phyloP scores from a whole-genome alignment of 2,888 invertebrate species.

The Acronicta alni region DNA sequence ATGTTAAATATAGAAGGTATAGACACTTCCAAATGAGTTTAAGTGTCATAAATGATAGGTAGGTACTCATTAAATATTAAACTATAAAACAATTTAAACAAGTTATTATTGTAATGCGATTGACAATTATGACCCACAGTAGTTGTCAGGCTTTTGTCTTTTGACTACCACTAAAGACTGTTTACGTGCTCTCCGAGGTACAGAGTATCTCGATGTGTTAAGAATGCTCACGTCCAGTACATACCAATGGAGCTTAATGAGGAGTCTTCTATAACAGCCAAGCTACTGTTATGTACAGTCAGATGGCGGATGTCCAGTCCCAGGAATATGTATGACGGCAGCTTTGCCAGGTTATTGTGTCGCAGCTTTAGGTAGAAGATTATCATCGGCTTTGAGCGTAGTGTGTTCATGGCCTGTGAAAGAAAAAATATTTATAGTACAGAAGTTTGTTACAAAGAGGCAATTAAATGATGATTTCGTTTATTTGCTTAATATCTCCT shows the following conservation, averaged over 20 bases:
- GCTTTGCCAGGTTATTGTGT: slow-evolving; percentile 95
- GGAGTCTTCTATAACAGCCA: slow-evolving; percentile 95
- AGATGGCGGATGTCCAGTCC: slow-evolving; percentile 96
- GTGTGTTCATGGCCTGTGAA: slow-evolving; percentile 92
- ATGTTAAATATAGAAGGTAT: too few species aligned
- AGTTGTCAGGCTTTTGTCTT: too few species aligned
- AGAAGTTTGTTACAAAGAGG: background rate
- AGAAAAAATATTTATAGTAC: background rate
- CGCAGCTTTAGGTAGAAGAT: slow-evolving; percentile 96
- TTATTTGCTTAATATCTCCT: too few species aligned
- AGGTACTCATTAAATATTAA: too few species aligned
- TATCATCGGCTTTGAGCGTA: slow-evolving; percentile 94
- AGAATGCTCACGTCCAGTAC: slow-evolving; percentile 46
- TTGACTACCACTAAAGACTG: too few species aligned
- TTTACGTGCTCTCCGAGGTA: too few species aligned
- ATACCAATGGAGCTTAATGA: slow-evolving; percentile 96
- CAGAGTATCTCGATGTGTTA: too few species aligned
- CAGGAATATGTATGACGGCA: slow-evolving; percentile 95
- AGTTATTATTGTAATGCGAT: too few species aligned
- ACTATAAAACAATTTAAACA: too few species aligned
- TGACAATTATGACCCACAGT: too few species aligned
- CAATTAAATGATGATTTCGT: background rate
- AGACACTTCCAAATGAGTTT: too few species aligned
- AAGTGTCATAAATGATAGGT: too few species aligned
- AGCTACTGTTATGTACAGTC: slow-evolving; percentile 96